Conservation (phyloP, 2,888 invertebrate genomes). For the Chloromyia formosa region DNA sequence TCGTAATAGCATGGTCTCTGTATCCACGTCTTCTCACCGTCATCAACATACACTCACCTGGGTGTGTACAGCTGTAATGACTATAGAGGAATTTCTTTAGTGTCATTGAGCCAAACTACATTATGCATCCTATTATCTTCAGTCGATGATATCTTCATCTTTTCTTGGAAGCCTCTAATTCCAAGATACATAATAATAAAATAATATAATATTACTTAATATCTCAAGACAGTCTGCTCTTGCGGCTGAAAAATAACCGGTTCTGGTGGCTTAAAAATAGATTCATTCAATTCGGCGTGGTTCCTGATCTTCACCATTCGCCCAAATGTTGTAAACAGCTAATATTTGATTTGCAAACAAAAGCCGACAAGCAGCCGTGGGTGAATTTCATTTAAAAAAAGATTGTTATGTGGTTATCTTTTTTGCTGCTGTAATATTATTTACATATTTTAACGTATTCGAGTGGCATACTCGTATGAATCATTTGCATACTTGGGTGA, state of each 20-base stretch:
- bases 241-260: no score
- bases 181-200: constrained; percentile 4
- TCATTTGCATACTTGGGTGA: neutral
- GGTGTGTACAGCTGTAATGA: neutral
- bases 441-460: constrained; percentile 1
- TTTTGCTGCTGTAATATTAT: constrained; percentile 10
- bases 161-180: neutral
- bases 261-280: no score
- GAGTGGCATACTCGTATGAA: neutral
- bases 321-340: neutral
- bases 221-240: constrained; percentile 10
- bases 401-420: neutral
- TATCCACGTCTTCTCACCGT: no score
- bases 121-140: no score
- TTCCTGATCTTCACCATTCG: constrained; percentile 17
- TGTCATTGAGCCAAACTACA: constrained; percentile 3
- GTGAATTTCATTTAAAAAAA: constrained; percentile 7
- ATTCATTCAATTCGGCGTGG: constrained; percentile 21
- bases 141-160: neutral
- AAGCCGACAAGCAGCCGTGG: neutral
- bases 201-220: constrained; percentile 35
- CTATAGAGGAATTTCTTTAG: constrained; percentile 17
- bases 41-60: no score
- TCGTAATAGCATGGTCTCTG: no score
- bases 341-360: constrained; percentile 4